Base-by-base conservation (phyloP, 2,888 invertebrate genomes). In the Andrena dorsata region DNA sequence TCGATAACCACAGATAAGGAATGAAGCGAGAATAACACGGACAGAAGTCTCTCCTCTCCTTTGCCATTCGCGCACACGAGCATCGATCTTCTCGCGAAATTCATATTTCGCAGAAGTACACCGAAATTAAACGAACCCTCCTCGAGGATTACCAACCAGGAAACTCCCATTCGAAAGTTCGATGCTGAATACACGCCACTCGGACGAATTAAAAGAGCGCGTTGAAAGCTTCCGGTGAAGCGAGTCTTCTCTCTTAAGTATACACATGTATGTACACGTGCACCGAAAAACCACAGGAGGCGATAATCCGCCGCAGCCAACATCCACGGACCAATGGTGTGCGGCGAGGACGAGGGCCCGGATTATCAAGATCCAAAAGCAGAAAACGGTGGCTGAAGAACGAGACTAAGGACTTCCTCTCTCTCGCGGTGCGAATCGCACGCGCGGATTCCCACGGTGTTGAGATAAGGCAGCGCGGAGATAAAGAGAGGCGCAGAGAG, bases 381-480 rank as follows among this genome's bases (percentile, higher is more conserved):
- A 64, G 82, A 82, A 58, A 56, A 51, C 49, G 77, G 13, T 53
- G 66, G 56, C 63, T 26, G 76, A 79, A 77, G 80, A 88, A 83
- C 80, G 83, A 79, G 86, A 86, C 82, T 83, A 66, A 85, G 86
- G 78, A 85, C 77, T 86, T 85, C 82, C 82, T 85, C 83, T 80
- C 76, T 76, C 79, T 69, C 80, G 84, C 82, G 82, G 75, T 71
- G 91, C 85, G 90, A 91, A 91, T 91, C 88, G 90, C 90, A 89
- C 89, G 90, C 91, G 89, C 88, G 91, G 85, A 90, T 91, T 91
- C 90, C 88, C 89, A 86, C 85, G 86, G 81, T 80, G 58, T 16
- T 68, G 77, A 83, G 89, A 88, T 88, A 88, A 84, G 84, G 61
- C 83, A 20, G 65, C 32, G 32, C 51, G 0, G 60, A 88, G 88